Conservation (phyloP, 2,888 invertebrate genomes). For the Mimachlamys varia region DNA sequence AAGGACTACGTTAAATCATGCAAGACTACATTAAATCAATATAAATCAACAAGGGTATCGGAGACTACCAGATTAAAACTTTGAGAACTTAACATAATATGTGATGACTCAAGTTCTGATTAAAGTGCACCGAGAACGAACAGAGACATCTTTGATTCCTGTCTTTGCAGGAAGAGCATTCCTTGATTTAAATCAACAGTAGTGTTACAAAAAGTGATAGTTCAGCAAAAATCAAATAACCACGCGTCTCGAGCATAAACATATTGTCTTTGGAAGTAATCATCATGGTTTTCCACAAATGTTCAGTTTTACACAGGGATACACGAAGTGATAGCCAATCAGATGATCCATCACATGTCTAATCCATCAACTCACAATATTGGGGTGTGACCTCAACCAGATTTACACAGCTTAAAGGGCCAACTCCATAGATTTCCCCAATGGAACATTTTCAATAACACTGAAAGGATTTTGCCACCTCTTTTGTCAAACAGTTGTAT, state of each 20-base stretch:
- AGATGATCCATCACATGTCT: constrained; percentile 8
- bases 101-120: not conserved
- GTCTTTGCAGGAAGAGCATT: not conserved
- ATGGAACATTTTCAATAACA: no score
- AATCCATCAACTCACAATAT: not conserved
- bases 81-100: no score
- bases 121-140: not conserved
- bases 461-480: not conserved
- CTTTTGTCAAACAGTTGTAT: not conserved
- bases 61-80: no score
- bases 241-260: not conserved
- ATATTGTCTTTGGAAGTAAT: not conserved
- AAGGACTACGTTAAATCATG: no score
- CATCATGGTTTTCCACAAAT: not conserved
- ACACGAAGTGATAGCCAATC: not conserved
- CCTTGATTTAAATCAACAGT: not conserved
- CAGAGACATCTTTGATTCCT: not conserved
- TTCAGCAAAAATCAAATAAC: not conserved
- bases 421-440: not conserved
- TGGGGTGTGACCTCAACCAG: not conserved
- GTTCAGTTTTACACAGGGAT: not conserved
- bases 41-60: no score
- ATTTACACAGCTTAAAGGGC: not conserved
- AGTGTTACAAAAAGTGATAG: not conserved
- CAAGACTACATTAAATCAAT: no score